Evolutionary conservation across 2,888 invertebrate genomes (phyloP).

Genomic region (Melitaea athalia): DNA sequence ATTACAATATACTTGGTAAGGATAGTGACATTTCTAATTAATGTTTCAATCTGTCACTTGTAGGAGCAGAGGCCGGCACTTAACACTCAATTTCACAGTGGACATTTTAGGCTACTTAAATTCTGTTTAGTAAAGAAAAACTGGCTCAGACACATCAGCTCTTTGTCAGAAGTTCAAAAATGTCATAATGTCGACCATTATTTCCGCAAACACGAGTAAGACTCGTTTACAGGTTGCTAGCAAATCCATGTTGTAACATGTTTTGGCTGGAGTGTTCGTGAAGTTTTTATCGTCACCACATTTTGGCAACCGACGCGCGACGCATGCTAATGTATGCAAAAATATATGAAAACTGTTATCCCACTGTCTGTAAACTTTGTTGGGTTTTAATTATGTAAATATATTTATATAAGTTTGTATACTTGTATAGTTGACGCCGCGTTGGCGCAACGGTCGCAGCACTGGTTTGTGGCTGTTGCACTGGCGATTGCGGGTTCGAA

Average conservation of each 20-base stretch:
- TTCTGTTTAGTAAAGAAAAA: no score
- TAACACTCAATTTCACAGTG: no score
- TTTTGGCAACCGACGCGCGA: constrained; percentile 10
- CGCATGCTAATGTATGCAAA: constrained; percentile 12
- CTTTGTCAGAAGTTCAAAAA: neutral
- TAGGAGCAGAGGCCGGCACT: no score
- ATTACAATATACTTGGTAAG: no score
- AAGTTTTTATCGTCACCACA: constrained; percentile 14
- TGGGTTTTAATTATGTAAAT: neutral
- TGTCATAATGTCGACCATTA: neutral
- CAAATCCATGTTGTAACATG: constrained; percentile 6
- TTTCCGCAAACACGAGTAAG: neutral
- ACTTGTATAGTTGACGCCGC: no score
- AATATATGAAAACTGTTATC: constrained; percentile 14
- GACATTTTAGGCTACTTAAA: no score
- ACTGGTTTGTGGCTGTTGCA: no score
- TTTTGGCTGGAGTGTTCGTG: neutral
- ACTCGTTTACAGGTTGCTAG: constrained; percentile 9
- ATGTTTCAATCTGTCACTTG: no score
- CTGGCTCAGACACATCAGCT: neutral
- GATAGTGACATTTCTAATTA: no score
- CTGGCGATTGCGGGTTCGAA: no score
- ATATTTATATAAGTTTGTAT: no score
- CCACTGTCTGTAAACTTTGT: neutral
- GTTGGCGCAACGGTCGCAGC: no score